Conservation (phyloP, 2,113 vertebrate species). For the Patagioenas fasciata region DNA sequence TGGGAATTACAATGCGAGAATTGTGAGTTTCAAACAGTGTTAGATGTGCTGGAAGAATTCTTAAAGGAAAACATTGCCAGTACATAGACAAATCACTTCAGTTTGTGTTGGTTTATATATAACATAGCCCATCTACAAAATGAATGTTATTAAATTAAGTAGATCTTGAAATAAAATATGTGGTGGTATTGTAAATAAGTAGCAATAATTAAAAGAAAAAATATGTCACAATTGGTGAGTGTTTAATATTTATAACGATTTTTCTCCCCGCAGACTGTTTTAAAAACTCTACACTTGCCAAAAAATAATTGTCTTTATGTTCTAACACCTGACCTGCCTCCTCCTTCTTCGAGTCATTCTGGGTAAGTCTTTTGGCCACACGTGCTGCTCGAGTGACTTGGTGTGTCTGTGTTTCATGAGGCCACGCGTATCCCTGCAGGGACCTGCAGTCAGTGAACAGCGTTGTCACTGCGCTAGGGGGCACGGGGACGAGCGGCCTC, state of each 20-base stretch:
- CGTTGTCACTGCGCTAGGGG: background rate
- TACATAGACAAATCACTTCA: background rate
- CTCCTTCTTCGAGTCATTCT: constrained; percentile 90
- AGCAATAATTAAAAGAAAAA: background rate
- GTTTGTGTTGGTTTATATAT: background rate
- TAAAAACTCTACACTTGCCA: constrained; percentile 96
- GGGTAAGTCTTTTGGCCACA: constrained; percentile 79
- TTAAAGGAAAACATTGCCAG: background rate
- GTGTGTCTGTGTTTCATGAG: background rate
- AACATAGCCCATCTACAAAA: background rate
- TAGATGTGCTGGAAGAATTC: background rate
- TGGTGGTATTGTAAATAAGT: background rate
- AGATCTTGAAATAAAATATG: background rate
- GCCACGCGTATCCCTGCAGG: background rate
- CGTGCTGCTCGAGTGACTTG: background rate
- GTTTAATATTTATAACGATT: background rate
- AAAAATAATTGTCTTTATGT: constrained; percentile 99
- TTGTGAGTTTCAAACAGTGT: background rate
- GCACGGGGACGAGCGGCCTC: background rate
- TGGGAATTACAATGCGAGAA: background rate
- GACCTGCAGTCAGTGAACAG: background rate
- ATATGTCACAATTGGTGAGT: background rate
- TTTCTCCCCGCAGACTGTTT: constrained; percentile 82
- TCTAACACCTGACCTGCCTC: constrained; percentile 93
- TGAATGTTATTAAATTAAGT: background rate